phyloP scores from a whole-genome alignment of 64 coral and sea anemone genomes.

The Actinia tenebrosa region DNA sequence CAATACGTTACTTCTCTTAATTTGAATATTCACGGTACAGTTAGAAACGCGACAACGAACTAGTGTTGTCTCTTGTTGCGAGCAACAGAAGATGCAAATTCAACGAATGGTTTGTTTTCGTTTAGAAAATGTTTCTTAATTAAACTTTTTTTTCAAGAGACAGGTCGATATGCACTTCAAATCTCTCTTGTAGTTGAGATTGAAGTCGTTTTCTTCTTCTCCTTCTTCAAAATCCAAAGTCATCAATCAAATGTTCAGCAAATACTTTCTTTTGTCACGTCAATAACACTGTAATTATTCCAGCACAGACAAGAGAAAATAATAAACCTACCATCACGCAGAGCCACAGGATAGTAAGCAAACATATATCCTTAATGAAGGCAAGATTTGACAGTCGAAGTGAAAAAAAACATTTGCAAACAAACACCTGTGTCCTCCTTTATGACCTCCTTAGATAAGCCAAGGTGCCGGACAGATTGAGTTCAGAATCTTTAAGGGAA shows the following conservation, averaged over 20 bases:
- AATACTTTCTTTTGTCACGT: neutral
- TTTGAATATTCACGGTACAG: neutral
- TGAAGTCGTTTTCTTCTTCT: neutral
- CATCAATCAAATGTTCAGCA: constrained; percentile 3
- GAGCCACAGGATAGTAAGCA: neutral
- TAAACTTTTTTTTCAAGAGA: neutral
- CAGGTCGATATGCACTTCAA: neutral
- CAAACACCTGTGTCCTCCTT: neutral
- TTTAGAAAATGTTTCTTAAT: neutral
- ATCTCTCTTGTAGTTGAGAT: constrained; percentile 1
- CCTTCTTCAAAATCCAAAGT: neutral
- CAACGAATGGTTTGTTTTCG: neutral
- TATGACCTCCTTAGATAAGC: neutral
- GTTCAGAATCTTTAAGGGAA: neutral
- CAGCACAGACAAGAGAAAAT: neutral
- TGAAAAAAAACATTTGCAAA: neutral
- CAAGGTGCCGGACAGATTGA: neutral
- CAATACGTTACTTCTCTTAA: neutral
- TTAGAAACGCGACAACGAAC: neutral
- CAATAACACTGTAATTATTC: constrained; percentile 11
- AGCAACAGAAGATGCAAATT: neutral
- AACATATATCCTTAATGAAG: neutral
- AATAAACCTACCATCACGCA: neutral
- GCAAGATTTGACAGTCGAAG: neutral
- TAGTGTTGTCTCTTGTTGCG: neutral